A percentile compares a stretch with the other conserved stretches of the same genome.
These are phyloP conservation scores for Melanaphis sacchari DNA, from an alignment of 1,140 invertebrate genomes.

Conservation along the genomic window DNA sequence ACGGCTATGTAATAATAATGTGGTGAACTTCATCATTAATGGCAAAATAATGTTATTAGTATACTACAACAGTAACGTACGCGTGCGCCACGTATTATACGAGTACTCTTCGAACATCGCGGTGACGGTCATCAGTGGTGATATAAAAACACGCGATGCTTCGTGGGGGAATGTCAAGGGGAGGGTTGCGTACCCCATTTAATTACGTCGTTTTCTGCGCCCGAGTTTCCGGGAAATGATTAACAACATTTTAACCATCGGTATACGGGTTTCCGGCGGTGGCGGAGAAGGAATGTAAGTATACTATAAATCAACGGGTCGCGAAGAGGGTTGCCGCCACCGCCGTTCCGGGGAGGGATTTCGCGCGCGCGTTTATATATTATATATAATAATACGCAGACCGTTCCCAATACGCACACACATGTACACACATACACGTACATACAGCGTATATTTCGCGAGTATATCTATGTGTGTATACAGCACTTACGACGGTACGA, in stretches of 20 bases:
- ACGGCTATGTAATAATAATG: neutral
- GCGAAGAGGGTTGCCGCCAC: neutral
- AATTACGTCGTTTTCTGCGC: slow-evolving; percentile 1
- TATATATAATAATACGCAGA: slow-evolving; percentile 4
- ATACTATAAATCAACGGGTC: slow-evolving; percentile 1
- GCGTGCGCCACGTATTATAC: neutral
- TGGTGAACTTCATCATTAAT: neutral
- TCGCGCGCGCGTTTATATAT: neutral
- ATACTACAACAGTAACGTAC: neutral
- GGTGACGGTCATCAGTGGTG: neutral
- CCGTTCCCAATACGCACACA: neutral
- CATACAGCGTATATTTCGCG: neutral
- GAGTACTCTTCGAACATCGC: no score
- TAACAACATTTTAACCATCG: slow-evolving; percentile 8
- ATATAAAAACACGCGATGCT: neutral
- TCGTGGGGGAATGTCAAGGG: neutral
- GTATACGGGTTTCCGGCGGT: neutral
- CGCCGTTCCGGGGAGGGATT: neutral
- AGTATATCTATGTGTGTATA: neutral
- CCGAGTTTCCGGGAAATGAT: neutral
- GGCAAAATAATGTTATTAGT: neutral
- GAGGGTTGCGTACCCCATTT: neutral
- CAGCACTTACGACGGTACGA: neutral
- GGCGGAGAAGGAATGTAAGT: neutral
- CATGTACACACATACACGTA: no score